Percentiles rank a stretch among this genome's conserved stretches.
Evolutionary conservation across 2,888 invertebrate species (phyloP).

Genomic region (Griposia aprilina): DNA sequence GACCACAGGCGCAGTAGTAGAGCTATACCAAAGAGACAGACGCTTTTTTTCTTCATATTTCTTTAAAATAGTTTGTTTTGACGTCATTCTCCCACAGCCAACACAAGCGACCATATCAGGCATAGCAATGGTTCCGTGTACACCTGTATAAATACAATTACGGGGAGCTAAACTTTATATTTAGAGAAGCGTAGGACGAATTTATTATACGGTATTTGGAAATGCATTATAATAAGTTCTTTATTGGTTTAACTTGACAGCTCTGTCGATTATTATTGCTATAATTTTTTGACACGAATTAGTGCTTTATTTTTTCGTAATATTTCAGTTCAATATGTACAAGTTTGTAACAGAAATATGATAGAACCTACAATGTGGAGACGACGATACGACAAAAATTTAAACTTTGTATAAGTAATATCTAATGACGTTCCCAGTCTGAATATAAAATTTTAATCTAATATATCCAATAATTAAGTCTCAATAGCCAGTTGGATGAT

Average conservation of each 20-base stretch:
- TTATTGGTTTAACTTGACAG: conserved; percentile 54
- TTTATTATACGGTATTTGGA: conserved; percentile 49
- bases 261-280: background rate
- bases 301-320: background rate
- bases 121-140: conserved; percentile 58
- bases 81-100: conserved; percentile 28
- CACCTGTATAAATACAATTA: conserved; percentile 69
- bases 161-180: conserved; percentile 56
- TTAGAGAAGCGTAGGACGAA: conserved; percentile 53
- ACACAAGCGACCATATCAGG: conserved; percentile 52
- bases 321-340: conserved; percentile 24
- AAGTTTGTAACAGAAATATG: background rate
- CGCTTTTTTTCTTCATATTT: background rate
- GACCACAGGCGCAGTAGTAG: background rate
- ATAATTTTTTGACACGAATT: background rate
- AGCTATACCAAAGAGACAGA: background rate
- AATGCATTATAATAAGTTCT: conserved; percentile 54
- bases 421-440: no score
- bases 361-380: background rate
- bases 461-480: no score
- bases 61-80: background rate
- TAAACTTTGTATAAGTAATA: no score
- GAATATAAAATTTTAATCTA: no score
- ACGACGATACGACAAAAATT: no score
- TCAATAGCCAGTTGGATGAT: no score